Base-by-base conservation (phyloP, 2,888 invertebrate species). In the Synanthedon andrenaeformis region DNA sequence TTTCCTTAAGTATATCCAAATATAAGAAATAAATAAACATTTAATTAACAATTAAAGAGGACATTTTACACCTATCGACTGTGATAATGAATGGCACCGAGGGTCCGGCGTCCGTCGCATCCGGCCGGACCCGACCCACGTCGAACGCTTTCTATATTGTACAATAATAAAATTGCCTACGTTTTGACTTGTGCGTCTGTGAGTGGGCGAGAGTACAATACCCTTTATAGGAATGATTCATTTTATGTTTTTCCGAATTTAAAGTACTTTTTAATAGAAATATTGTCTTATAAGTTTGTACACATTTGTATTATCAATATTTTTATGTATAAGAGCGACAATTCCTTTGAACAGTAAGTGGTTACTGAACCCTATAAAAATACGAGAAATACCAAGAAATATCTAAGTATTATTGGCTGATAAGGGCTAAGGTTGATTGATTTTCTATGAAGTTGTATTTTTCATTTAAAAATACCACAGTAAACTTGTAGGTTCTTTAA, bases 61-160 rank as follows among this genome's bases (percentile, higher is more conserved):
- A 64, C 65, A 65, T 64, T 23, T 62, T 59, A 51, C 51, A 41
- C 19, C 56, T 60, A 72, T 74, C 66, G 72, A 76, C 69, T 61
- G 59, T 51, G 54, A 59, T 66, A 67, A 70, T 73, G 72, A 77
- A 75, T 72, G 65, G 67, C 60, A 58, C 54, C 58, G 35, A 35
- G 67, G 72, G 59, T 69, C 74, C 75, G 72, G 73, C 82, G 82
- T 65, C 78, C 69, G 72, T 67, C 76, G 63, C 68, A 69, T 76
- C 78, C 76, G 76, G 70, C 64, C 80, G 71, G 78, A 75, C 35
- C 35, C 71, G 75, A 73, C 79, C 75, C 77, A 73, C 71, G 77
- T 75, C 75, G 69, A 70, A 69, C 80, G 41, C 67, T 68, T 71
- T 67, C 51, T 12, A 12, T 49, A 58, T 57, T 56, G 58, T 60